Percentiles rank a stretch among this genome's conserved stretches.
Evolutionary conservation across 1,140 invertebrate species (phyloP).

Genomic region (Oppia nitens): DNA sequence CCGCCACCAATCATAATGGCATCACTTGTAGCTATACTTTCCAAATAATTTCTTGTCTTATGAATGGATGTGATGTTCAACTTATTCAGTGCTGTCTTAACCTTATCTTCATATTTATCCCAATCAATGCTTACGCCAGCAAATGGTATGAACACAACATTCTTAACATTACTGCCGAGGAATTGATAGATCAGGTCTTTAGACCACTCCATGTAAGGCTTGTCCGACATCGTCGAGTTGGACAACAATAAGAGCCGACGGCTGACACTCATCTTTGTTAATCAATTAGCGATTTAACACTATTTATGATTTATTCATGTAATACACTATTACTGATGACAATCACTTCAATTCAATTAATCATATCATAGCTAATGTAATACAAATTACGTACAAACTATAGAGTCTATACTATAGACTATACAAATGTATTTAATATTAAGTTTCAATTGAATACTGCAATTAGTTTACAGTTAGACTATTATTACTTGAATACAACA

Average conservation of each 20-base stretch:
- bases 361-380: too few relatives aligned
- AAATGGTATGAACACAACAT: conserved; percentile 58
- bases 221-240: conserved; percentile 4
- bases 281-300: too few relatives aligned
- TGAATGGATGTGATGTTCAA: conserved; percentile 46
- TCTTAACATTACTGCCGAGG: conserved; percentile 32
- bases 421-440: too few relatives aligned
- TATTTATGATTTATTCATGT: too few relatives aligned
- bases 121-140: conserved; percentile 39
- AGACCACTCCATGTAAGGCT: conserved; percentile 5
- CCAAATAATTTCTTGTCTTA: conserved; percentile 33
- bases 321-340: too few relatives aligned
- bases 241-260: conserved; percentile 12
- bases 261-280: background rate
- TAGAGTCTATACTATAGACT: too few relatives aligned
- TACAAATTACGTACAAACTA: too few relatives aligned
- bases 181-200: conserved; percentile 2
- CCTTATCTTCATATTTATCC: conserved; percentile 45
- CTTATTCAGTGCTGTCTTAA: background rate
- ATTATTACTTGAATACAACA: too few relatives aligned
- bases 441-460: too few relatives aligned
- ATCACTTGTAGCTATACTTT: conserved; percentile 42
- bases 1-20: conserved; percentile 58
- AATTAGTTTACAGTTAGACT: too few relatives aligned
- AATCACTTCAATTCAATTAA: too few relatives aligned